Conservation (phyloP, 2,888 invertebrate genomes). For the Rhynchonema sp. region DNA sequence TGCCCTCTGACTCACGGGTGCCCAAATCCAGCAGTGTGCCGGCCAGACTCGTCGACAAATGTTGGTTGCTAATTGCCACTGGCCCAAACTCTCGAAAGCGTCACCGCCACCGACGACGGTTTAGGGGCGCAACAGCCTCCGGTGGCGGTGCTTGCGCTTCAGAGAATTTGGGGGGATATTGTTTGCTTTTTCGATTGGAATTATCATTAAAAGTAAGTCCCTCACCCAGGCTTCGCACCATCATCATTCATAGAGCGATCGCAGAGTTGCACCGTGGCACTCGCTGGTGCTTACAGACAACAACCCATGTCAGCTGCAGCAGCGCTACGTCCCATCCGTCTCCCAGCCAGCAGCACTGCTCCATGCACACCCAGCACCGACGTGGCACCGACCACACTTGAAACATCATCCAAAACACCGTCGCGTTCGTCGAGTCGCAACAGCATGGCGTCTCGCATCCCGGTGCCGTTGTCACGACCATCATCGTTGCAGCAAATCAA, state of each 20-base stretch:
- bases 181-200: no score
- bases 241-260: conserved; percentile 11
- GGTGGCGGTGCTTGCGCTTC: no score
- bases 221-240: no score
- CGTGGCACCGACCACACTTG: neutral
- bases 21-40: conserved; percentile 26
- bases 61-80: no score
- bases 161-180: neutral
- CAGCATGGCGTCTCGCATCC: neutral
- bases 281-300: no score
- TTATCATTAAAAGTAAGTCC: no score
- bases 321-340: neutral
- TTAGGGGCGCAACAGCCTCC: no score
- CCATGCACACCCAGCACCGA: neutral
- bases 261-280: no score
- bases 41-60: conserved; percentile 6
- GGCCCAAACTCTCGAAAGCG: no score
- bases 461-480: neutral
- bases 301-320: no score
- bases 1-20: conserved; percentile 18
- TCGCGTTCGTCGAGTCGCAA: neutral
- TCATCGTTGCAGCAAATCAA: no score
- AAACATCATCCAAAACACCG: neutral
- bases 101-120: no score
- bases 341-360: neutral